Evolutionary conservation across 2,888 invertebrate genomes (phyloP), one percentile per base, ranked within the genome.

Genomic region (Volucella bombylans): DNA sequence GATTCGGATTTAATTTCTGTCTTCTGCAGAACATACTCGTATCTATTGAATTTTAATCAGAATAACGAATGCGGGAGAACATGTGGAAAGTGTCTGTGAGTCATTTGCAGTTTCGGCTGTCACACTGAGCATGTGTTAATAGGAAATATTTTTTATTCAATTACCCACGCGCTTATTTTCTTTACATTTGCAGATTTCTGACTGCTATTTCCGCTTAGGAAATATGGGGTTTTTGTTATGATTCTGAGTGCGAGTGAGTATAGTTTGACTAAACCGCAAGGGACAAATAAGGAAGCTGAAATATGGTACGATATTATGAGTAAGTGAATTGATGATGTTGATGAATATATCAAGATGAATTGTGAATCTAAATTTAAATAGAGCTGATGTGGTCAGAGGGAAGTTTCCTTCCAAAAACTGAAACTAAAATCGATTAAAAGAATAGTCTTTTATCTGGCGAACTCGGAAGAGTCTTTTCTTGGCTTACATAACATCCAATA

Each of bases 31-130:
- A 61, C 49, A 23, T 72, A 18, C 18, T 18, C 18, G 18, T 18
- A 67, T 77, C 77, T 72, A 71, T 77, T 74, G 81, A 82, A 76
- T 82, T 76, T 76, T 77, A 82, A 77, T 82, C 49, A 49, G 62
- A 77, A 77, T 57, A 57, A 14, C 41, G 43, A 68, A 72, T 72
- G 61, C 72, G 72, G 39, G 43, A 38, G 41, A 49, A 61, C 65
- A 82, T 67, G 61, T 43, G 61, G 61, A 55, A 64, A 38, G 18
- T 15, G 50, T 43, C 23, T 54, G 62, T 71, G 59, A 82, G 55
- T 76, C 81, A 82, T 71, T 18, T 52, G 43, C 62, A 64, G 54
- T 45, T 47, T 45, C 4, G n/a, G 45, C 11, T 72, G 52, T 62
- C 39, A 52, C 23, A 14, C 12, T 43, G 71, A 54, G 38, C 38